phyloP scores from a whole-genome alignment of 2,113 vertebrate species.

The Pao palembangensis region DNA sequence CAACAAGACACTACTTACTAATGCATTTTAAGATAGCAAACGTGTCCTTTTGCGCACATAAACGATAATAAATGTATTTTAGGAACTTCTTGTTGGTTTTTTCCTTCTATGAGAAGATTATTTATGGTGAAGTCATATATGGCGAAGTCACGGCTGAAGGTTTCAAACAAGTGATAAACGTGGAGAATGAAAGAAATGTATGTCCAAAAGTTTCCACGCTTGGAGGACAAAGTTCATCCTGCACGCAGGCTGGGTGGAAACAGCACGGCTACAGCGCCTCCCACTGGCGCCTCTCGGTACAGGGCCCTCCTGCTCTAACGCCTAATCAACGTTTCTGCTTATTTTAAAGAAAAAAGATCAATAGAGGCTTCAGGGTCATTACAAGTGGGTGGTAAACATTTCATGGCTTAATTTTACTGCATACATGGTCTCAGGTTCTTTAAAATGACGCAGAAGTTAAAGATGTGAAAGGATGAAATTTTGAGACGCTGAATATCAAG shows the following conservation, averaged over 20 bases:
- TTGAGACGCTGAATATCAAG: no score
- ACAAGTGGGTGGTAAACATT: no score
- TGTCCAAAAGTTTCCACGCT: constrained; percentile 62
- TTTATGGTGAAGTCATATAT: neutral
- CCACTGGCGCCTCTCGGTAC: constrained; percentile 72
- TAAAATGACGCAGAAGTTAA: no score
- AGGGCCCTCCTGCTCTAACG: constrained; percentile 11
- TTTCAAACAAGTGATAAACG: neutral
- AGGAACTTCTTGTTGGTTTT: neutral
- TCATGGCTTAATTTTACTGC: no score
- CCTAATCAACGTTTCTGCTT: constrained; percentile 9
- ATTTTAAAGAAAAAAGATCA: neutral
- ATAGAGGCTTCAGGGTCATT: neutral
- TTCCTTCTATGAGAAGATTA: no score
- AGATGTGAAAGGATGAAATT: no score
- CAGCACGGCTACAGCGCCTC: constrained; percentile 91
- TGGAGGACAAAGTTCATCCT: constrained; percentile 32
- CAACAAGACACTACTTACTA: neutral
- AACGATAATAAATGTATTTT: constrained; percentile 7
- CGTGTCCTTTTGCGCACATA: neutral
- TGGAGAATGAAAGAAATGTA: constrained; percentile 15
- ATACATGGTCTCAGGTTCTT: no score
- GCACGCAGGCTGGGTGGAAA: constrained; percentile 63
- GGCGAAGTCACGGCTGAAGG: neutral
- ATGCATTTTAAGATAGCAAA: neutral